phyloP scores from a whole-genome alignment of 2,797 vertebrate species.

The Acanthurus lineatus region DNA sequence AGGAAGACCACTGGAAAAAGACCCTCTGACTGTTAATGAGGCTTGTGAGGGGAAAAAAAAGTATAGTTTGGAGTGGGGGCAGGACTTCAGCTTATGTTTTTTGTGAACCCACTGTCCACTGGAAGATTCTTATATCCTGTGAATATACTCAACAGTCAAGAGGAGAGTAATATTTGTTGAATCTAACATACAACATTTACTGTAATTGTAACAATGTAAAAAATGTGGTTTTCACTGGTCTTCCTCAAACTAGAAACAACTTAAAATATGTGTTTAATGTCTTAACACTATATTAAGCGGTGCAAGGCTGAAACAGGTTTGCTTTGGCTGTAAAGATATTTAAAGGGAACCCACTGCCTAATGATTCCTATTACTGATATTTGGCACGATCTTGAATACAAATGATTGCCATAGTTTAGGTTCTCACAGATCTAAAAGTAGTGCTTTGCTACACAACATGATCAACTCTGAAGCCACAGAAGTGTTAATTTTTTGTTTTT shows the following conservation, averaged over 20 bases:
- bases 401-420: constrained; percentile 3
- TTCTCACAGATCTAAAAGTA: constrained; percentile 59
- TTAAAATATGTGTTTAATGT: constrained; percentile 20
- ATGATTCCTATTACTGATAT: constrained; percentile 3
- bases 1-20: constrained; percentile 3
- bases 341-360: neutral
- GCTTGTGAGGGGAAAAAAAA: neutral
- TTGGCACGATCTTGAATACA: neutral
- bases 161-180: neutral
- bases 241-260: neutral
- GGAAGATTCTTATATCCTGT: neutral
- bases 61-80: neutral
- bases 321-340: neutral
- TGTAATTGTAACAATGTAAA: neutral
- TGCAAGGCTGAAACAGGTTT: constrained; percentile 13
- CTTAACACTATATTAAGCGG: constrained; percentile 24
- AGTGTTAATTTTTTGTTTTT: constrained; percentile 31
- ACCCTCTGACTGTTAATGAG: neutral
- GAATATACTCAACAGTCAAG: neutral
- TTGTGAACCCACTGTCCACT: neutral
- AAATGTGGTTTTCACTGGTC: constrained; percentile 12
- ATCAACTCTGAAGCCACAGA: constrained; percentile 50
- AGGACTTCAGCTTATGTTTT: neutral
- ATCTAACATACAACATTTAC: neutral
- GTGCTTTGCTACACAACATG: constrained; percentile 38